Evolutionary conservation across 2,797 vertebrate species (phyloP), one percentile per base, ranked within the genome.

Genomic region (Choloepus didactylus): DNA sequence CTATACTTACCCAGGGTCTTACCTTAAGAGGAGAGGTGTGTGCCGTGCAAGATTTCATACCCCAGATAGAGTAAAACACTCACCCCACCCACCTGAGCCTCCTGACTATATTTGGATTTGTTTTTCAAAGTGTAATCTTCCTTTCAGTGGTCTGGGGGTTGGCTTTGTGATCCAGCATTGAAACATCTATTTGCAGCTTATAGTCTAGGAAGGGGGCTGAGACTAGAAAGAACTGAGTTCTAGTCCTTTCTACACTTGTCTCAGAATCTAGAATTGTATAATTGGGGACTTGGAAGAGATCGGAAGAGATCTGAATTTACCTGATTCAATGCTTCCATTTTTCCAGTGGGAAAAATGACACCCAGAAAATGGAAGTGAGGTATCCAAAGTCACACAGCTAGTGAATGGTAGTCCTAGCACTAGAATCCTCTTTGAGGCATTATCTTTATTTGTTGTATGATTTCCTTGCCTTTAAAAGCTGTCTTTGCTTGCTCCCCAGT

Each of bases 91-190:
- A 88, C 18, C 56, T 88, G 46, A 89, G 41, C 62, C 77, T 93
- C 91, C 67, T 73, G 49, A 76, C 83, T 88, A 15, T 73, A 49
- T n/a, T 92, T 94, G 25, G 66, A 49, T 95, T 94, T 94, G 80
- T 73, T 95, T 97, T 93, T 83, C 89, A 75, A 38, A 92, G 27
- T 93, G 14, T 90, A 19, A 64, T 92, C 35, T 75, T 76, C 59
- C 21, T 91, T 88, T 85, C 49, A 67, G 56, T 87, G 86, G 27
- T 77, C 72, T 73, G 6, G 23, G 38, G 67, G 3, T 64, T 94
- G 56, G 25, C 85, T 72, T 1, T 75, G 56, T 77, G 77, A 79
- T 77, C 41, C 51, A 66, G 31, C 29, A n/a, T 41, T 69, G 46
- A 79, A 56, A 80, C 0, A 0, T 59, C 16, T 86, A 46, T 25